Evolutionary conservation across 2,113 vertebrate species (phyloP).

Genomic region (Dicrurus megarhynchus): DNA sequence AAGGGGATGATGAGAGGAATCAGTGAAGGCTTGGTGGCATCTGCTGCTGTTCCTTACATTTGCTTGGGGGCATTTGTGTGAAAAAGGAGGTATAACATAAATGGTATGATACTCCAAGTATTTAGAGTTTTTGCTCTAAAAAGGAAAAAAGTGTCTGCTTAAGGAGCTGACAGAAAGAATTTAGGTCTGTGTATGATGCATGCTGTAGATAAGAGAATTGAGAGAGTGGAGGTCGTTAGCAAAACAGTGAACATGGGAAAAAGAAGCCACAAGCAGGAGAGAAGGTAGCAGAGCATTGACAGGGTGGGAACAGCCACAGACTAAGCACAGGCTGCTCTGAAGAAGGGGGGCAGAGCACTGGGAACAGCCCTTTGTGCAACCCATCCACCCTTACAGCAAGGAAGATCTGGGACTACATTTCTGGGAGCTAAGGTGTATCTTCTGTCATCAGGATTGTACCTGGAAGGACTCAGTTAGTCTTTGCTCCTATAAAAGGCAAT

Average conservation of each 20-base stretch:
- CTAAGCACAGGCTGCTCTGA: not conserved
- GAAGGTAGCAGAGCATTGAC: not conserved
- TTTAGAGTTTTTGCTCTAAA: not conserved
- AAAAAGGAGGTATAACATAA: not conserved
- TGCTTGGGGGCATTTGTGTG: not conserved
- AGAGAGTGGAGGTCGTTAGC: not conserved
- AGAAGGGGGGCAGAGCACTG: not conserved
- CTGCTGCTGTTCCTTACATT: not conserved
- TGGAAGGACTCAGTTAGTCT: not conserved
- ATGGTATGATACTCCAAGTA: not conserved
- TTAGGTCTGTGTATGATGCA: not conserved
- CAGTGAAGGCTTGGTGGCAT: not conserved
- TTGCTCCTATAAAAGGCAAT: not conserved
- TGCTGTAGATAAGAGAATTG: not conserved
- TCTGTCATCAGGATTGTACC: not conserved
- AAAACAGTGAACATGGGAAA: not conserved
- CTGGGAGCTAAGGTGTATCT: not conserved
- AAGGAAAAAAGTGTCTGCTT: not conserved
- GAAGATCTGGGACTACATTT: not conserved
- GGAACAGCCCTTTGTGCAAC: not conserved
- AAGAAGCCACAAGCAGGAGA: not conserved
- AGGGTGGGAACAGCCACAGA: not conserved
- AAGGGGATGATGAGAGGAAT: not conserved
- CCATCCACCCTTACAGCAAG: not conserved
- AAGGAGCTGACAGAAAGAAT: not conserved